Evolutionary conservation across 2,888 invertebrate genomes (phyloP).

Genomic region (Arrhopalites spinosus): DNA sequence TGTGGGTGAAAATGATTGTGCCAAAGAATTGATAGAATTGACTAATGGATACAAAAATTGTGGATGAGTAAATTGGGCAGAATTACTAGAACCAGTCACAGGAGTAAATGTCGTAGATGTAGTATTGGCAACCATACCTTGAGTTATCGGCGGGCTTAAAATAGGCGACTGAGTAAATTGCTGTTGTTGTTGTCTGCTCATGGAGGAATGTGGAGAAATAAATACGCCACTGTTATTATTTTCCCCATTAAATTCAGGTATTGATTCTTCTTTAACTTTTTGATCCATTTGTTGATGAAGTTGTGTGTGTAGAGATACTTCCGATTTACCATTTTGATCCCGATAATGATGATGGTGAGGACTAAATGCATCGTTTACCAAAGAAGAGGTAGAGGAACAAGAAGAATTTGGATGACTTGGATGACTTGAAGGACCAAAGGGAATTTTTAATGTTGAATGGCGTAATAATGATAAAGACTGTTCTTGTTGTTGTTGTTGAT

Average conservation of each 20-base stretch:
- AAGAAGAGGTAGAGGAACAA: neutral
- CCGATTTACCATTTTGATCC: neutral
- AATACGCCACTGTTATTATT: neutral
- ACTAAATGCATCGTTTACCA: neutral
- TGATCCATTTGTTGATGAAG: neutral
- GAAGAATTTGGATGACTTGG: constrained; percentile 18
- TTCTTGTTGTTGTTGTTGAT: neutral
- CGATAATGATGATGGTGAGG: neutral
- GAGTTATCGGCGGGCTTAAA: constrained; percentile 1
- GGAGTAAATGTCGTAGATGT: neutral
- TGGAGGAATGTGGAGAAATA: neutral
- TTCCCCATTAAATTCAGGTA: neutral
- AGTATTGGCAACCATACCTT: neutral
- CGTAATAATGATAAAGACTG: neutral
- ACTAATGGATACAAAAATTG: constrained; percentile 35
- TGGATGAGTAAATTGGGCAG: constrained; percentile 14
- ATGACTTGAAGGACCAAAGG: constrained; percentile 18
- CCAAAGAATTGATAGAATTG: constrained; percentile 11
- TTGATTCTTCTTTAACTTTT: neutral
- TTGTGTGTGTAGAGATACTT: neutral
- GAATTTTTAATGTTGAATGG: constrained; percentile 5
- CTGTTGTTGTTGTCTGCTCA: neutral
- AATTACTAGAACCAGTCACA: neutral
- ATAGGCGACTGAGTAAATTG: too few species aligned
- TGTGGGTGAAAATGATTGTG: constrained; percentile 12